phyloP scores from a whole-genome alignment of 2,888 invertebrate genomes.

The Pollenia angustigena region DNA sequence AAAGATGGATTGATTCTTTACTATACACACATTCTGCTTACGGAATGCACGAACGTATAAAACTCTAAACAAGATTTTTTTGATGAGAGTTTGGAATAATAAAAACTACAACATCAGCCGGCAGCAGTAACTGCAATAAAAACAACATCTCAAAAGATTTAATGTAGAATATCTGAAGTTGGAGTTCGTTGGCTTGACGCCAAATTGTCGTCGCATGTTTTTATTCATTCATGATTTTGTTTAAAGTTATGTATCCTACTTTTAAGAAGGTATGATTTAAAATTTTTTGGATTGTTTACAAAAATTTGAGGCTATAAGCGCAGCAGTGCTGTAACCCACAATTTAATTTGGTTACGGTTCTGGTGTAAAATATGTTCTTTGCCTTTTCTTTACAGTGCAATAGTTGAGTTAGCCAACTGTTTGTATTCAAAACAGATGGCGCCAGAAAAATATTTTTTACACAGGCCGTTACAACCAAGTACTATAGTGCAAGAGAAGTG shows the following conservation, averaged over 20 bases:
- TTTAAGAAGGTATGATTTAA: too few relatives aligned
- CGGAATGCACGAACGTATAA: constrained; percentile 38
- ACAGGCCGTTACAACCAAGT: too few relatives aligned
- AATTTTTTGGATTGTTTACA: too few relatives aligned
- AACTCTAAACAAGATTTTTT: constrained; percentile 54
- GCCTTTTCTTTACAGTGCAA: too few relatives aligned
- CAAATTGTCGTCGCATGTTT: constrained; percentile 72
- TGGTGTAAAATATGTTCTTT: too few relatives aligned
- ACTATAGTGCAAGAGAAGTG: too few relatives aligned
- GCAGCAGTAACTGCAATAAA: neutral
- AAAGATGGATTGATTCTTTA: constrained; percentile 62
- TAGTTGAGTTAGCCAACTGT: too few relatives aligned
- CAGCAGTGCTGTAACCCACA: too few relatives aligned
- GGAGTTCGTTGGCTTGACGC: constrained; percentile 67
- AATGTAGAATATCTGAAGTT: constrained; percentile 28
- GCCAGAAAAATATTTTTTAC: too few relatives aligned
- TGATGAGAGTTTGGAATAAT: constrained; percentile 38
- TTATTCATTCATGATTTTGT: constrained; percentile 53
- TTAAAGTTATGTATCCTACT: constrained; percentile 31
- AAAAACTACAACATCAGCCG: constrained; percentile 18
- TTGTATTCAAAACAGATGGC: too few relatives aligned
- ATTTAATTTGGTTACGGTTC: too few relatives aligned
- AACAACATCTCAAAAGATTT: constrained; percentile 28
- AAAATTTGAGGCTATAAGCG: too few relatives aligned
- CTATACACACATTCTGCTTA: constrained; percentile 22